Evolutionary conservation across 1,140 invertebrate species (phyloP), one percentile per base, ranked within the genome.

Genomic region (Choristoneura fumiferana): DNA sequence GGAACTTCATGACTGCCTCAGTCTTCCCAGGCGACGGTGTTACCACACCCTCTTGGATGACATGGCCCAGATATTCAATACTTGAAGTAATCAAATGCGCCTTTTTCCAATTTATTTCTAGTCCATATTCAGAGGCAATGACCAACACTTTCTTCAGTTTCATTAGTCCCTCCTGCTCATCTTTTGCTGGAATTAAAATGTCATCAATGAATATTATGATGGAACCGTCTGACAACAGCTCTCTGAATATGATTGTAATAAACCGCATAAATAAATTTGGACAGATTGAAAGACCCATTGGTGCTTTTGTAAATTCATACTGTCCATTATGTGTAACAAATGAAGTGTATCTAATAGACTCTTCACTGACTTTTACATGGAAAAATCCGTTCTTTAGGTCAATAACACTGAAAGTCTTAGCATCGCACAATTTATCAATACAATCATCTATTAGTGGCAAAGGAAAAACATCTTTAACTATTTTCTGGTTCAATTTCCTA

Each of bases 401-500:
- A 0, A 71, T 17, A 49, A 13, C 17, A 52, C 53, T 61, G 38
- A 62, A 67, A 10, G 61, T 15, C 15, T 45, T 59, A 29, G 49
- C 61, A 35, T 17, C 35, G 1, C 1, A 33, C 18, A 62, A 38
- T 29, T 37, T 57, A 33, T 67, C 61, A 15, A 67, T 61, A 12
- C 53, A 56, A 29, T 68, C 57, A 18, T 64, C 62, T 15, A 68
- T 64, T 4, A 68, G 39, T 58, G 62, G 62, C n/a, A 64, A 54
- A 5, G 76, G 79, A 62, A 65, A 87, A 29, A 64, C 58, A 56
- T 82, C 68, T 69, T 73, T 67, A 18, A 70, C 29, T 15, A 76
- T 67, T 33, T 68, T 66, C 60, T 76, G 76, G 67, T 92, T 92
- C 5, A 91, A 56, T 17, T 58, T 45, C 10, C 91, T 63, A 63